A percentile compares a stretch with the other conserved stretches of the same genome.
phyloP scores from a whole-genome alignment of 2,888 invertebrate species.

The Philaethria dido region DNA sequence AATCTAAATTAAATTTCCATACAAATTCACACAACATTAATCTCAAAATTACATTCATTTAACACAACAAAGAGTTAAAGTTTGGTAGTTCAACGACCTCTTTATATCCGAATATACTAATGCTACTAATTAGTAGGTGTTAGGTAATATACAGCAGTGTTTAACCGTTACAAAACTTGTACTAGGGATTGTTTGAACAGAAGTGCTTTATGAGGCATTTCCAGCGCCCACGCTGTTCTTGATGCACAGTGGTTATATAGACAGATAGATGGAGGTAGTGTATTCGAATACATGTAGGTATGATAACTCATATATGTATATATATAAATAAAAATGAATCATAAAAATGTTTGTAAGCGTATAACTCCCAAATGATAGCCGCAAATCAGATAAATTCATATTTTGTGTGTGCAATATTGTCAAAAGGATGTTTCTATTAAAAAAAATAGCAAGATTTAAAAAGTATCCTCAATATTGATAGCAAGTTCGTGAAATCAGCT shows the following conservation, averaged over 20 bases:
- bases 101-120: conserved; percentile 77
- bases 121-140: conserved; percentile 81
- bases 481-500: too few species aligned
- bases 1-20: not conserved
- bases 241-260: not conserved
- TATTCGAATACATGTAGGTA: too few species aligned
- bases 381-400: too few species aligned
- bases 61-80: conserved; percentile 13
- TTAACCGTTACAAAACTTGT: conserved; percentile 54
- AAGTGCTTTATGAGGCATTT: conserved; percentile 61
- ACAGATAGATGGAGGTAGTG: not conserved
- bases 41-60: not conserved
- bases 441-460: too few species aligned
- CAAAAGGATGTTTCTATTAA: too few species aligned
- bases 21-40: not conserved
- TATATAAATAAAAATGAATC: too few species aligned
- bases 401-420: too few species aligned
- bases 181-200: conserved; percentile 64
- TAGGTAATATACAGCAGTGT: conserved; percentile 72
- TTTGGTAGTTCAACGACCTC: conserved; percentile 42
- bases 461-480: too few species aligned
- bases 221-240: conserved; percentile 54
- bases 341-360: too few species aligned
- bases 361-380: too few species aligned
- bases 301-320: too few species aligned